Evolutionary conservation across 2,888 invertebrate species (phyloP).

Genomic region (Boloria euphrosyne): DNA sequence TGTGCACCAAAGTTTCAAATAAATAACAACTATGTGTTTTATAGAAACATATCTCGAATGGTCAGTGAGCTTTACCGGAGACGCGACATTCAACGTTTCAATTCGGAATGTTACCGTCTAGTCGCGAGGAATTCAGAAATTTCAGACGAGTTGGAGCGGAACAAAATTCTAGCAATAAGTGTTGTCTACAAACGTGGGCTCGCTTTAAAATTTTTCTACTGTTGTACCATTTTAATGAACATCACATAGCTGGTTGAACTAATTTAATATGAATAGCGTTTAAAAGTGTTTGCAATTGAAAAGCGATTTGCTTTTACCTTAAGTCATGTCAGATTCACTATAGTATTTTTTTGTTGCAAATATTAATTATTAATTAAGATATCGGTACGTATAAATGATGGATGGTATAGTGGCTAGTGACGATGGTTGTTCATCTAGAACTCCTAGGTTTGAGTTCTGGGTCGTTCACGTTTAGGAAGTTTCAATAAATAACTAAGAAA

Average conservation of each 20-base stretch:
- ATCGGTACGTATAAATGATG: too few species aligned
- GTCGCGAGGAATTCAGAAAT: constrained; percentile 29
- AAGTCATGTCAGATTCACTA: too few species aligned
- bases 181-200: constrained; percentile 18
- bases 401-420: too few species aligned
- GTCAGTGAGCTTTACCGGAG: constrained; percentile 22
- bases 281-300: background rate
- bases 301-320: too few species aligned
- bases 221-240: background rate
- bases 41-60: constrained; percentile 2
- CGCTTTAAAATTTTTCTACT: constrained; percentile 8
- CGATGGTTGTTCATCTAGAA: too few species aligned
- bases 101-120: constrained; percentile 32
- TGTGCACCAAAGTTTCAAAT: background rate
- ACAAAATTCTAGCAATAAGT: constrained; percentile 35
- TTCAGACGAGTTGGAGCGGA: constrained; percentile 31
- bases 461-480: too few species aligned
- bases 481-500: too few species aligned
- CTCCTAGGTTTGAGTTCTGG: too few species aligned
- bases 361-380: too few species aligned
- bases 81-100: constrained; percentile 29
- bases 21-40: background rate
- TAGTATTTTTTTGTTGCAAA: too few species aligned
- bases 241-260: background rate
- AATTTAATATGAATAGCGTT: background rate